Percentiles rank a stretch among this genome's conserved stretches.
These are phyloP conservation scores for Polypterus senegalus DNA, from an alignment of 2,113 vertebrate species.

Conservation along the genomic window DNA sequence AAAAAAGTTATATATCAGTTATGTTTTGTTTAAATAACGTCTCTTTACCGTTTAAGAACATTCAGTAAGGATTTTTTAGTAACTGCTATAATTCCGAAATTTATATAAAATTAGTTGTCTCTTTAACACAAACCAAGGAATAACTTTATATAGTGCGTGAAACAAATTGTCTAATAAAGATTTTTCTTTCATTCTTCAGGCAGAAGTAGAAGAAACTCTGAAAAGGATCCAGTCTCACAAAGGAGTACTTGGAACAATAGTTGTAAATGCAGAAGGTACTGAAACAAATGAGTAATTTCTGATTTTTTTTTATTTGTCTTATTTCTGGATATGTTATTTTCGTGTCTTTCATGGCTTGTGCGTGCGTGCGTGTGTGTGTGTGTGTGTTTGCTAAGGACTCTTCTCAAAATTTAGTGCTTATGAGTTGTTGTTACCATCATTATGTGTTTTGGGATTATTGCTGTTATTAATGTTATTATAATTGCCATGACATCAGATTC, in stretches of 20 bases:
- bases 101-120: neutral
- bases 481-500: too few species aligned
- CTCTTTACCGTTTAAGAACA: neutral
- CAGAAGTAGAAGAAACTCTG: conserved; percentile 65
- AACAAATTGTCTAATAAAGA: neutral
- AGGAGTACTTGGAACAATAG: conserved; percentile 58
- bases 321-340: neutral
- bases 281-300: neutral
- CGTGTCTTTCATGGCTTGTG: neutral
- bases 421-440: neutral
- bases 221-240: conserved; percentile 65
- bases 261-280: conserved; percentile 63
- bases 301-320: neutral
- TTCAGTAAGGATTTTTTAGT: neutral
- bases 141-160: neutral
- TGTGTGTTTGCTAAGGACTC: neutral
- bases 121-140: neutral
- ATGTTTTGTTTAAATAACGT: neutral
- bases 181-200: conserved; percentile 35
- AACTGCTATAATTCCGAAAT: neutral
- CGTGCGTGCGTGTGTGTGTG: neutral
- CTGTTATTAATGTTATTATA: too few species aligned
- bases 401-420: neutral
- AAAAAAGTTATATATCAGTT: too few species aligned
- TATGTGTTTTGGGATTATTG: too few species aligned